Evolutionary conservation across 2,113 vertebrate genomes (phyloP).

Genomic region (Plecotus auritus): DNA sequence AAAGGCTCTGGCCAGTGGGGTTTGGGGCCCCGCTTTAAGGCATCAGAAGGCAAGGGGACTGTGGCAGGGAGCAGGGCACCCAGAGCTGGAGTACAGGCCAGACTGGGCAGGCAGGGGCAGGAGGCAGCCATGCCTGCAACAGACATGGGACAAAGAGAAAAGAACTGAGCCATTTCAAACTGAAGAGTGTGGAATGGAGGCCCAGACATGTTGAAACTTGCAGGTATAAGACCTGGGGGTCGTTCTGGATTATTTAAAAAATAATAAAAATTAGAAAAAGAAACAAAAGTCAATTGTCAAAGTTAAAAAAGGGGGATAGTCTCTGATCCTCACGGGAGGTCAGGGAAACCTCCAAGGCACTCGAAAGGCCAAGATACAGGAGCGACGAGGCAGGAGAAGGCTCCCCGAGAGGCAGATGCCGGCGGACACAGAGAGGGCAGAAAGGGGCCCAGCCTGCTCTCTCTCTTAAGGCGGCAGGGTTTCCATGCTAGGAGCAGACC

Average conservation of each 20-base stretch:
- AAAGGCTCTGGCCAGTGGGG: slow-evolving; percentile 46
- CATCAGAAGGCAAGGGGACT: slow-evolving; percentile 49
- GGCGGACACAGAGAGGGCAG: background rate
- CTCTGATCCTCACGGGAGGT: slow-evolving; percentile 64
- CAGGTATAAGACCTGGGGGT: slow-evolving; percentile 35
- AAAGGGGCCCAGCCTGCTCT: slow-evolving; percentile 16
- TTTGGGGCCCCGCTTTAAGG: slow-evolving; percentile 58
- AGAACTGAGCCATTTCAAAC: background rate
- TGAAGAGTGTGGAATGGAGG: background rate
- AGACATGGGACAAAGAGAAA: background rate
- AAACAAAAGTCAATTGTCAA: slow-evolving; percentile 57
- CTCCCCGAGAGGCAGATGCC: slow-evolving; percentile 24
- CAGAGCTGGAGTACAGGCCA: background rate
- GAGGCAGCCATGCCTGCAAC: slow-evolving; percentile 24
- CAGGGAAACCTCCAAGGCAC: slow-evolving; percentile 71
- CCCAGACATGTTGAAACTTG: background rate
- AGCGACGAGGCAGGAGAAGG: slow-evolving; percentile 30
- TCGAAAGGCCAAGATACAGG: slow-evolving; percentile 60
- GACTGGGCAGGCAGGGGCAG: background rate
- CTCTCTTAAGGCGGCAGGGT: slow-evolving; percentile 67
- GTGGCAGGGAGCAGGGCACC: background rate
- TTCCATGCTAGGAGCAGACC: background rate
- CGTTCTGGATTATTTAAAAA: slow-evolving; percentile 40
- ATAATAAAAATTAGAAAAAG: slow-evolving; percentile 71
- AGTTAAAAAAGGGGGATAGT: slow-evolving; percentile 67